These are phyloP conservation scores for Dione vanillae DNA, from an alignment of 2,888 invertebrate genomes.

Conservation along the genomic window DNA sequence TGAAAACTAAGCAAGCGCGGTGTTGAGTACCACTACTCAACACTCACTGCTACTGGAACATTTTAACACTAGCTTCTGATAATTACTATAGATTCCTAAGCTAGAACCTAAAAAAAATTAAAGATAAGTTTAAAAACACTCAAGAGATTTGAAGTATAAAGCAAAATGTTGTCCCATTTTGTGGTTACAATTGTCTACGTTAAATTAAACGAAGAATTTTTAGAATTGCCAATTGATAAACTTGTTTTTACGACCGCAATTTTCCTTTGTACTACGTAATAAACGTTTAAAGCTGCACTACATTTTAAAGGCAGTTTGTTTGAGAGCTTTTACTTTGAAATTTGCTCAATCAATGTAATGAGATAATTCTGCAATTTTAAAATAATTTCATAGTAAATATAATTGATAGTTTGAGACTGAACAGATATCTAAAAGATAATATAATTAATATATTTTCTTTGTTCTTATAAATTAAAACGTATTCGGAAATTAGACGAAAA, in stretches of 20 bases:
- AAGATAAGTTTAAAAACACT: constrained; percentile 2
- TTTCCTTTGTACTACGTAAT: constrained; percentile 31
- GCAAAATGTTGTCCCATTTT: constrained; percentile 5
- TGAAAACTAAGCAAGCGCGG: no score
- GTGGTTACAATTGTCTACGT: constrained; percentile 14
- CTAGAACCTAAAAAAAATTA: no score
- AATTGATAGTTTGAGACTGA: no score
- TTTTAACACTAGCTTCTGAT: no score
- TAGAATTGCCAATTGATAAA: constrained; percentile 28
- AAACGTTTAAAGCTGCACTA: constrained; percentile 34
- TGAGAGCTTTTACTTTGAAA: constrained; percentile 25
- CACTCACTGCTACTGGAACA: no score
- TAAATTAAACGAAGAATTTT: constrained; percentile 26
- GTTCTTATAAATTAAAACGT: no score
- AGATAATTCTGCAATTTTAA: constrained; percentile 12
- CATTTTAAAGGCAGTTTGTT: constrained; percentile 30
- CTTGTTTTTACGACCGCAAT: constrained; percentile 24
- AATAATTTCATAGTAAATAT: no score
- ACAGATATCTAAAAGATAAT: no score
- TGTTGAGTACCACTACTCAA: no score
- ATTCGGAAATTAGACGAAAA: no score
- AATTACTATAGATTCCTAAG: no score
- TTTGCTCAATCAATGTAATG: constrained; percentile 23
- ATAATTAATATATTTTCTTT: no score
- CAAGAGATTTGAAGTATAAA: constrained; percentile 7